Conservation (phyloP, 2,113 vertebrate species). For the Hypanus sabinus region DNA sequence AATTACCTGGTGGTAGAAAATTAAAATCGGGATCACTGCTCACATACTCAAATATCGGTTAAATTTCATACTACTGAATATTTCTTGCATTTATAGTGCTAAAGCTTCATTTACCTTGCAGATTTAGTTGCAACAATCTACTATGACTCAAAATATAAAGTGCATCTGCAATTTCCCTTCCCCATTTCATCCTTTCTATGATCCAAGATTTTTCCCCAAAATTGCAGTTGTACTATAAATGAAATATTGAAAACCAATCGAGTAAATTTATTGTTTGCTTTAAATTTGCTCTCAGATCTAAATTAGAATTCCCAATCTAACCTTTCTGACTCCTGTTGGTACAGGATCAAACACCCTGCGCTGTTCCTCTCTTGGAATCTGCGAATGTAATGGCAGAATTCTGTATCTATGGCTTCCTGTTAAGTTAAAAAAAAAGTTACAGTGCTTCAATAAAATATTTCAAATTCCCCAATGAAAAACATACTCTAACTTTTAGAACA, state of each 20-base stretch:
- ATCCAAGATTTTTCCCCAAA: too few species aligned
- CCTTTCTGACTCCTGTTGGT: constrained; percentile 74
- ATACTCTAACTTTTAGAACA: neutral
- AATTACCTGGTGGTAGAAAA: constrained; percentile 70
- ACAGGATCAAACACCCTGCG: constrained; percentile 82
- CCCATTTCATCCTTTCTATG: too few species aligned
- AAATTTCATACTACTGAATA: neutral
- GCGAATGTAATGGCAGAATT: constrained; percentile 87
- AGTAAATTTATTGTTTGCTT: neutral
- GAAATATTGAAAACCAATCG: neutral
- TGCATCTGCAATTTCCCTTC: neutral
- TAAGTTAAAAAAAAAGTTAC: constrained; percentile 34
- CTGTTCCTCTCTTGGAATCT: constrained; percentile 90
- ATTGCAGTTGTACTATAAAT: too few species aligned
- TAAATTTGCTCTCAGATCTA: neutral
- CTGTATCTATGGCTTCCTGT: constrained; percentile 70
- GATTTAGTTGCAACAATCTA: neutral
- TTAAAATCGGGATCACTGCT: neutral
- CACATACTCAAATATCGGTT: neutral
- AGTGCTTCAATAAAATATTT: neutral
- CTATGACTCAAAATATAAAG: neutral
- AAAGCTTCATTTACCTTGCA: neutral
- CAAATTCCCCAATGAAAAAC: neutral
- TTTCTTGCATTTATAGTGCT: too few species aligned
- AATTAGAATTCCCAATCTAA: constrained; percentile 38